Evolutionary conservation across 2,113 vertebrate genomes (phyloP), one percentile per base, ranked within the genome.

Genomic region (Clarias gariepinus): DNA sequence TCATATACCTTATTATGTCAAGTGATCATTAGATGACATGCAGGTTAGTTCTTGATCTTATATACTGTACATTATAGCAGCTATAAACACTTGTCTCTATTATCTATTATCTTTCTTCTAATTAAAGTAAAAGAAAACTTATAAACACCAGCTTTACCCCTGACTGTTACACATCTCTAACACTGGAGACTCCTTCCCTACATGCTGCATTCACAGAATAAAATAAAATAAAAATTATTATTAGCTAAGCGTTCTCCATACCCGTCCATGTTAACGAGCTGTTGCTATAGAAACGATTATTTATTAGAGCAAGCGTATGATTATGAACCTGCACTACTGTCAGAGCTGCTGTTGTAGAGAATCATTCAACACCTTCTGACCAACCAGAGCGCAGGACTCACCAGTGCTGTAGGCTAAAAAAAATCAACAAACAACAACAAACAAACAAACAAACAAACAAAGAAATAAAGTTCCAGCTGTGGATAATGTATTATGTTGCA

Each of bases 181-280:
- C 47, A 57, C 52, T 78, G 74, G 74, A 78, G 74, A 78, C 74
- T 30, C 74, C 74, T 78, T 78, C 52, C n/a, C 16, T 78, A 8
- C 6, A 55, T 8, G 25, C 19, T 25, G 12, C 12, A 5, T 76
- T n/a, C 73, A 52, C 18, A 28, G 15, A 60, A n/a, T n/a, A n/a
- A n/a, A n/a, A n/a, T n/a, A n/a, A n/a, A n/a, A n/a, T n/a, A n/a
- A n/a, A n/a, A n/a, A n/a, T n/a, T 47, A 47, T 47, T 47, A 47
- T 7, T 7, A 47, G 41, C 41, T 7, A 47, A 6, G 5, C 0
- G 41, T 47, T 47, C 47, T 47, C 25, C 3, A 2, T 6, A 61
- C 58, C 4, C 6, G 66, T 6, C 1, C 11, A 21, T 2, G 41
- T 53, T 1, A n/a, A 25, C 0, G 23, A 25, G 41, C 73, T 13